phyloP scores from a whole-genome alignment of 2,797 vertebrate species.

The Cheirogaleus major region DNA sequence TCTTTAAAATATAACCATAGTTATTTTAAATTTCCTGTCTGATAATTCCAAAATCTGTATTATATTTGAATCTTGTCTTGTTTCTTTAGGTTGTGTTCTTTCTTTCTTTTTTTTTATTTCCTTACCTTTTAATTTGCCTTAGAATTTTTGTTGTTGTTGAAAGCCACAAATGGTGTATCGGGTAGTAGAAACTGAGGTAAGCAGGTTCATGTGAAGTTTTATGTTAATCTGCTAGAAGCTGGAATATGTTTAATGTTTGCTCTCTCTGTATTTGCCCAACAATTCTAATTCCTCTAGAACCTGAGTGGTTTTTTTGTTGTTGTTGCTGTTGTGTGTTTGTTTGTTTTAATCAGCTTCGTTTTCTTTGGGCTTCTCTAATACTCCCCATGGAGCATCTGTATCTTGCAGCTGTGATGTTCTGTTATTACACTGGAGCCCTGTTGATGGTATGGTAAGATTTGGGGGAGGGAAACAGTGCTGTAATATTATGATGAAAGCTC shows the following conservation, averaged over 20 bases:
- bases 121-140: neutral
- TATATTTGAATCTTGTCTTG: neutral
- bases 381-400: neutral
- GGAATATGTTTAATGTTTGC: neutral
- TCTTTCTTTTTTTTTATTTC: neutral
- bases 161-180: neutral
- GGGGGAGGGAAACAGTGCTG: neutral
- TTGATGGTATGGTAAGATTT: neutral
- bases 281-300: neutral
- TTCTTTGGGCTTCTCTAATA: neutral
- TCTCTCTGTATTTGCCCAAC: neutral
- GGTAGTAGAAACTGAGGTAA: neutral
- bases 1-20: neutral
- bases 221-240: neutral
- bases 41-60: neutral
- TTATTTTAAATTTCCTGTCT: neutral
- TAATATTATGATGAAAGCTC: neutral
- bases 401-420: neutral
- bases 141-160: neutral
- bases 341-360: neutral
- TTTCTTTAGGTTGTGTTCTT: neutral
- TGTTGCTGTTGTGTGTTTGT: neutral
- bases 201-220: neutral
- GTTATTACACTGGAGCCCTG: neutral
- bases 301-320: neutral